phyloP scores from a whole-genome alignment of 2,888 invertebrate genomes.

The Euclidia mi region DNA sequence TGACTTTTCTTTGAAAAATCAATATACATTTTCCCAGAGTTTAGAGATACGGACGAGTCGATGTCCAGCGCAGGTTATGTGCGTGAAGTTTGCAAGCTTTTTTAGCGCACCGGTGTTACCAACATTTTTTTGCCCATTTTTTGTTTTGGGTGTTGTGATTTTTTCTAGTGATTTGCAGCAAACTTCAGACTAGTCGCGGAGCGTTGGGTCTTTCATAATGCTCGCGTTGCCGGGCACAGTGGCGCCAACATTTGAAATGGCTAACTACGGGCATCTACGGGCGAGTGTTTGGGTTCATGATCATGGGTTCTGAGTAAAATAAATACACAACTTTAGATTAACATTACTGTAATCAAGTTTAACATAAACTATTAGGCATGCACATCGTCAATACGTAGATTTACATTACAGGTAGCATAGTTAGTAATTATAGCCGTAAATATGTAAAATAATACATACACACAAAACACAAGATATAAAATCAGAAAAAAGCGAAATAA shows the following conservation, averaged over 20 bases:
- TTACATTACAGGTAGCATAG: neutral
- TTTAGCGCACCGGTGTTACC: slow-evolving; percentile 91
- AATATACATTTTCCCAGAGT: slow-evolving; percentile 90
- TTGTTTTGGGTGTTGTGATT: slow-evolving; percentile 90
- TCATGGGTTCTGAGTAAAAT: slow-evolving; percentile 25
- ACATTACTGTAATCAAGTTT: neutral
- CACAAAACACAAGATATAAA: slow-evolving; percentile 6
- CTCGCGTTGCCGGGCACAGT: slow-evolving; percentile 60
- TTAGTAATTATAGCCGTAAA: too few relatives aligned
- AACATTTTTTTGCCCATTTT: slow-evolving; percentile 90
- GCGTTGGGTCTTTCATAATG: slow-evolving; percentile 82
- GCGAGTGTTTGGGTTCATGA: slow-evolving; percentile 32
- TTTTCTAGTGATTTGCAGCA: slow-evolving; percentile 83
- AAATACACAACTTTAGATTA: slow-evolving; percentile 8
- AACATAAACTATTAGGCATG: neutral
- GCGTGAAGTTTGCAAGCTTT: slow-evolving; percentile 91
- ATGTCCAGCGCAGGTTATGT: slow-evolving; percentile 91
- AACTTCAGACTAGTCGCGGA: slow-evolving; percentile 76
- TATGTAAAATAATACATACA: neutral
- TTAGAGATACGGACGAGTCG: slow-evolving; percentile 89
- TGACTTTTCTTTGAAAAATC: slow-evolving; percentile 91
- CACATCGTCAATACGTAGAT: neutral
- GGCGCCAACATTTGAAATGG: slow-evolving; percentile 67
- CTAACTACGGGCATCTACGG: slow-evolving; percentile 29
- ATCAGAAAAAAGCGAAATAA: neutral